A percentile compares a stretch with the other conserved stretches of the same genome.
These are phyloP conservation scores for Mus spretus DNA, from an alignment of 2,797 vertebrate genomes.

Conservation along the genomic window DNA sequence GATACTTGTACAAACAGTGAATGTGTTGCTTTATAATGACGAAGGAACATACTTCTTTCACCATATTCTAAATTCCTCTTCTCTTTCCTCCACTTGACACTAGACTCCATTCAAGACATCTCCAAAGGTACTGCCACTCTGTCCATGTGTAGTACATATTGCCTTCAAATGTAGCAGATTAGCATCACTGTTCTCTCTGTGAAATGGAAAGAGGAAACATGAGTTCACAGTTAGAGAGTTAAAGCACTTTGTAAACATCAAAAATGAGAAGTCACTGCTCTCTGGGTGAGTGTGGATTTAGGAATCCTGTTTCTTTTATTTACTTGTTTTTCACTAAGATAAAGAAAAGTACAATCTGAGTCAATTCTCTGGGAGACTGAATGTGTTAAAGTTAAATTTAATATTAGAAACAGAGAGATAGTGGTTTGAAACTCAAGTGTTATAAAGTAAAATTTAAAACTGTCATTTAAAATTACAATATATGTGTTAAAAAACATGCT, in stretches of 20 bases:
- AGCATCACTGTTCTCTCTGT: background rate
- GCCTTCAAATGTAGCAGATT: background rate
- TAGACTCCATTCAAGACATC: background rate
- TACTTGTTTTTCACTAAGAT: background rate
- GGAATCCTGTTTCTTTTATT: background rate
- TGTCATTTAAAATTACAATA: background rate
- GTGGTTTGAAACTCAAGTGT: background rate
- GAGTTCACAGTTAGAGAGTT: background rate
- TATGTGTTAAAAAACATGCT: background rate
- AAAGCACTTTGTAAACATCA: no score
- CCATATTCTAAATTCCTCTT: background rate
- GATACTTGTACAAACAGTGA: background rate
- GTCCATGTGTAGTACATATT: background rate
- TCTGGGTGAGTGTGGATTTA: background rate
- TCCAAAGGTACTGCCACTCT: background rate
- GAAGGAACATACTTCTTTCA: background rate
- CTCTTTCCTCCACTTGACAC: background rate
- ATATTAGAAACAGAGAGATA: background rate
- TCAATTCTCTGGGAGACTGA: background rate
- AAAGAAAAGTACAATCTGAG: background rate
- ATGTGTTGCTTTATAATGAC: background rate
- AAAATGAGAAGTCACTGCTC: background rate
- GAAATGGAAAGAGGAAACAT: background rate
- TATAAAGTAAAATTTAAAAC: background rate
- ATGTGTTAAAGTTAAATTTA: slow-evolving; percentile 30